Conservation (phyloP, 2,888 invertebrate genomes). For the Nysson spinosus region DNA sequence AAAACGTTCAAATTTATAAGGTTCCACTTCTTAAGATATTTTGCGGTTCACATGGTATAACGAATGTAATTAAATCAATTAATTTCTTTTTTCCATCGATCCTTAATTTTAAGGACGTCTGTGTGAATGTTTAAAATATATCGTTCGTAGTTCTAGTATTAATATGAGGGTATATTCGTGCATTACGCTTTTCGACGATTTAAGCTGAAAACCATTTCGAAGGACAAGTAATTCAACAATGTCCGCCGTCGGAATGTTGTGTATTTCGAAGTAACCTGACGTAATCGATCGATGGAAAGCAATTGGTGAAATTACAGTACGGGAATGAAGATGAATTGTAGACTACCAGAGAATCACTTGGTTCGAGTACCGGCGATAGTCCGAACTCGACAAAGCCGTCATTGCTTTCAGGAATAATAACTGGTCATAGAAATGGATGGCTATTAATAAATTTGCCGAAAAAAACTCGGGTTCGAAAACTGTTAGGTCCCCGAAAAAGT, state of each 20-base stretch:
- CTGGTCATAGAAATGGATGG: neutral
- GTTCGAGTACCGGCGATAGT: conserved; percentile 7
- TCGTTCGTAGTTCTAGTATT: no score
- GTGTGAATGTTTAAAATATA: no score
- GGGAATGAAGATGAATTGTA: conserved; percentile 41
- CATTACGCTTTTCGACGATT: conserved; percentile 24
- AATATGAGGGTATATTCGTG: neutral
- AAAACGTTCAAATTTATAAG: no score
- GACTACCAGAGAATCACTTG: conserved; percentile 22
- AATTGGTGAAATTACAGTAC: conserved; percentile 53
- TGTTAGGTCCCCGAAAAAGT: no score
- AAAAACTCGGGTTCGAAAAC: neutral
- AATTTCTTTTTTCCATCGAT: no score
- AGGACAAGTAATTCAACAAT: conserved; percentile 17
- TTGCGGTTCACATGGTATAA: no score
- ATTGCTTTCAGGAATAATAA: neutral
- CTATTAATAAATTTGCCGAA: neutral
- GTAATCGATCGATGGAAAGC: conserved; percentile 46
- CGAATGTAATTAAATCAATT: no score
- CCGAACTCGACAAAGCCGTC: conserved; percentile 3
- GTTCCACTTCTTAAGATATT: no score
- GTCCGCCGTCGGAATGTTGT: conserved; percentile 8
- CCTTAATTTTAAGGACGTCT: no score
- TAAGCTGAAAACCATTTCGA: conserved; percentile 22
- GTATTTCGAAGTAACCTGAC: conserved; percentile 34